These are phyloP conservation scores for Eupithecia subumbrata DNA, from an alignment of 2,888 invertebrate genomes.

Conservation along the genomic window DNA sequence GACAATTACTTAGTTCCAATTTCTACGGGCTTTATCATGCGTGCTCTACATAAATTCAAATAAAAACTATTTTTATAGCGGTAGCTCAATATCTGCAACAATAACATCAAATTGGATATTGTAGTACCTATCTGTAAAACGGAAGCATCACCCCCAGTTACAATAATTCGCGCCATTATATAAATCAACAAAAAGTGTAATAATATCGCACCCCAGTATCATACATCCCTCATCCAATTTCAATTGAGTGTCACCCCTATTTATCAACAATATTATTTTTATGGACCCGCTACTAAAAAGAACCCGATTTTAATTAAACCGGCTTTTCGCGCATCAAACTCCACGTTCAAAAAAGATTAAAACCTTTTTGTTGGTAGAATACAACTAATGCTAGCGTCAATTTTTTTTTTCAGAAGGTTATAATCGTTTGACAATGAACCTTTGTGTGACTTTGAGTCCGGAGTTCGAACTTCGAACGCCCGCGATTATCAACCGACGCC, in stretches of 20 bases:
- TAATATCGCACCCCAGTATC: slow-evolving; percentile 55
- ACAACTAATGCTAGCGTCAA: slow-evolving; percentile 32
- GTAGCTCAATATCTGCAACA: slow-evolving; percentile 19
- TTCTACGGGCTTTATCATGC: background rate
- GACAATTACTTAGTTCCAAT: background rate
- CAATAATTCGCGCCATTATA: slow-evolving; percentile 70
- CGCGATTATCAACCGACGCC: slow-evolving; percentile 76
- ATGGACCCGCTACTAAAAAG: slow-evolving; percentile 67
- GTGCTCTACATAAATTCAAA: slow-evolving; percentile 22
- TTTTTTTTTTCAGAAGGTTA: slow-evolving; percentile 54
- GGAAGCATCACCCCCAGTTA: slow-evolving; percentile 48
- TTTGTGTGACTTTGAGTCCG: slow-evolving; percentile 63
- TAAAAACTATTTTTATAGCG: slow-evolving; percentile 19
- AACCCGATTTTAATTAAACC: slow-evolving; percentile 77
- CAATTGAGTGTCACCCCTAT: slow-evolving; percentile 61
- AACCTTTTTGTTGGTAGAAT: slow-evolving; percentile 17
- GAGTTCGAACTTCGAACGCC: slow-evolving; percentile 61
- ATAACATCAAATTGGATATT: slow-evolving; percentile 33
- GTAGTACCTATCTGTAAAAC: slow-evolving; percentile 26
- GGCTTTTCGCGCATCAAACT: slow-evolving; percentile 62
- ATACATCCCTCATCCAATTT: slow-evolving; percentile 52
- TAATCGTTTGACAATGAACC: slow-evolving; percentile 72
- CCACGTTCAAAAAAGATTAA: slow-evolving; percentile 47
- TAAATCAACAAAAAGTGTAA: slow-evolving; percentile 72
- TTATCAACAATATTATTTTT: slow-evolving; percentile 76